Evolutionary conservation across 1,140 invertebrate genomes (phyloP), one percentile per base, ranked within the genome.

Genomic region (Lineus longissimus): DNA sequence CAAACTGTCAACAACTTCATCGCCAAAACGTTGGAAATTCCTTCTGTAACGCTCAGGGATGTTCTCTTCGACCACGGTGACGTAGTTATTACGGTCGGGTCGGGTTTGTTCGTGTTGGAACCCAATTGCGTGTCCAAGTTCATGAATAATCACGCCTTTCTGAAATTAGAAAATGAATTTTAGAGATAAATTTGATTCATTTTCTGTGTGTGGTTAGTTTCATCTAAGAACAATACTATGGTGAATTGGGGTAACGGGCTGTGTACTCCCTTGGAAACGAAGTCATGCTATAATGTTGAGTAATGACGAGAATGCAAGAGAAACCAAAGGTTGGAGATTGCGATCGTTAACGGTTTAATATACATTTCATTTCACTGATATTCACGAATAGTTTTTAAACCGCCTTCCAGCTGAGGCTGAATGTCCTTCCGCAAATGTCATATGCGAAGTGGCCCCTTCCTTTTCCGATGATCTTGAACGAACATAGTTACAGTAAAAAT

Each of bases 21-120:
- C 87, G 11, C 91, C 93, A 31, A 96, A 81, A 79, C 95, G 97
- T 74, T 97, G 95, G 82, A 98, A 98, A 79, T 98, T 98, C 79
- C 97, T 98, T 73, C 96, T 19, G 0, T 68, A 29, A 25, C 55
- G 51, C 11, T 55, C 17, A 0, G 57, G 72, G 15, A 76, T 66
- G 51, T 83, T 83, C 23, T 70, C 47, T 23, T 62, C 55, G 22
- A 70, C 45, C 22, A 83, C 77, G 2, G 47, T 60, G 2, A 84
- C 73, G 62, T 76, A 74, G 1, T 73, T 61, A 65, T 83, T 79
- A 23, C 82, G 55, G 63, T 84, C 82, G 0, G 80, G 73, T 27
- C 82, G 62, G 1, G 71, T 74, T 41, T 84, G 82, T 62, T 84
- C 81, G 59, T 83, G 81, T n/a, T 73, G 85, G 73, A 88, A 88